Evolutionary conservation across 1,140 invertebrate genomes (phyloP).

Genomic region (Cotesia typhae): DNA sequence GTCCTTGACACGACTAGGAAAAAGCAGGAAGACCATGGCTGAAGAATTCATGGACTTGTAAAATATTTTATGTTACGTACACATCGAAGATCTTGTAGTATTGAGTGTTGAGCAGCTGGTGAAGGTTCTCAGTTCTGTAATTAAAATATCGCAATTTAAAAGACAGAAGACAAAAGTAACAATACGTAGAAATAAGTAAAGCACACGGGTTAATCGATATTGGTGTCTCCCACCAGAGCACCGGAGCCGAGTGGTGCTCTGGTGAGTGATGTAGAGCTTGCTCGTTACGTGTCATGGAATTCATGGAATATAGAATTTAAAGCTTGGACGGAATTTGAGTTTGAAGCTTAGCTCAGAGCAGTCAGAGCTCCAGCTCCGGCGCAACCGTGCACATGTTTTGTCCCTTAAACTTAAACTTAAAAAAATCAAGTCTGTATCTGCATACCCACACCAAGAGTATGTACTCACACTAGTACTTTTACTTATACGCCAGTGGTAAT

Average conservation of each 20-base stretch:
- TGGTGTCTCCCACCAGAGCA: conserved; percentile 20
- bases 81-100: neutral
- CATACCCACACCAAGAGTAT: neutral
- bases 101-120: too few species aligned
- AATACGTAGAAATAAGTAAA: neutral
- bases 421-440: too few species aligned
- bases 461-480: conserved; percentile 3
- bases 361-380: neutral
- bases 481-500: neutral
- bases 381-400: too few species aligned
- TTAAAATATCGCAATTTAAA: too few species aligned
- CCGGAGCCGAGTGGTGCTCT: neutral
- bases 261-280: neutral
- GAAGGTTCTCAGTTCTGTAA: neutral
- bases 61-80: neutral
- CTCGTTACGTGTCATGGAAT: conserved; percentile 1
- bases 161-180: too few species aligned
- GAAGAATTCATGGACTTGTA: conserved; percentile 6
- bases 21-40: neutral
- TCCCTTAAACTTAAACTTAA: too few species aligned
- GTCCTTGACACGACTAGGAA: too few species aligned
- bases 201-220: conserved; percentile 27
- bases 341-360: neutral
- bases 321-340: too few species aligned
- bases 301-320: neutral